These are phyloP conservation scores for Limnothrissa miodon DNA, from an alignment of 2,113 vertebrate genomes.

Conservation along the genomic window DNA sequence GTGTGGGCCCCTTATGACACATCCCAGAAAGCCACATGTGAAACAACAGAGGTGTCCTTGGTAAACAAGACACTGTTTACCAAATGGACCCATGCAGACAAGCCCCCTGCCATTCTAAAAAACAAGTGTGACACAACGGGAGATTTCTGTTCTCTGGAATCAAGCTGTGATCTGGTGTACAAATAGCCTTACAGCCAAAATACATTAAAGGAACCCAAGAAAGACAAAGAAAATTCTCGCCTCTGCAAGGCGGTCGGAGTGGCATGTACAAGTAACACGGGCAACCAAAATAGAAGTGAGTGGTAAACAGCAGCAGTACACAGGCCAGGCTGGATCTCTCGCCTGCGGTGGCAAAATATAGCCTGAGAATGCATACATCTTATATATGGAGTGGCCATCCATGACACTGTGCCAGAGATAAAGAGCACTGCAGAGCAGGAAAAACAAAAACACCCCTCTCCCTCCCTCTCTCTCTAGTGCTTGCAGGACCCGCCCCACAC, in stretches of 20 bases:
- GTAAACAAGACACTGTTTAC: not conserved
- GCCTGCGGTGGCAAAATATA: not conserved
- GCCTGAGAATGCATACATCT: not conserved
- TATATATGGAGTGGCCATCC: not conserved
- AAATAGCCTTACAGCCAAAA: not conserved
- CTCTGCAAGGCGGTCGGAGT: not conserved
- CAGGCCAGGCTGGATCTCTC: not conserved
- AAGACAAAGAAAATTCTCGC: not conserved
- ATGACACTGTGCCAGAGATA: not conserved
- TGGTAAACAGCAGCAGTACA: constrained; percentile 2
- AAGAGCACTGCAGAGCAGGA: not conserved
- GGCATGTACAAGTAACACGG: not conserved
- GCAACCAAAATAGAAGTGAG: not conserved
- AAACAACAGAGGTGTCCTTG: not conserved
- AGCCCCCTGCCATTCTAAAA: constrained; percentile 6
- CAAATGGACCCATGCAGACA: not conserved
- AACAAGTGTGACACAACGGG: not conserved
- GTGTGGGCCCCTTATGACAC: not conserved
- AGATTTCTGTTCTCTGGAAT: not conserved
- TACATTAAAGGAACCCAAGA: not conserved
- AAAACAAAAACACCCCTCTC: not conserved
- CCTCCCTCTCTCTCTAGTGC: not conserved
- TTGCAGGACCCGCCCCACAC: too few relatives aligned
- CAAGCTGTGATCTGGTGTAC: not conserved
- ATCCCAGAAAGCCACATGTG: not conserved